Evolutionary conservation across 2,888 invertebrate genomes (phyloP).

Genomic region (Troilus luridus): DNA sequence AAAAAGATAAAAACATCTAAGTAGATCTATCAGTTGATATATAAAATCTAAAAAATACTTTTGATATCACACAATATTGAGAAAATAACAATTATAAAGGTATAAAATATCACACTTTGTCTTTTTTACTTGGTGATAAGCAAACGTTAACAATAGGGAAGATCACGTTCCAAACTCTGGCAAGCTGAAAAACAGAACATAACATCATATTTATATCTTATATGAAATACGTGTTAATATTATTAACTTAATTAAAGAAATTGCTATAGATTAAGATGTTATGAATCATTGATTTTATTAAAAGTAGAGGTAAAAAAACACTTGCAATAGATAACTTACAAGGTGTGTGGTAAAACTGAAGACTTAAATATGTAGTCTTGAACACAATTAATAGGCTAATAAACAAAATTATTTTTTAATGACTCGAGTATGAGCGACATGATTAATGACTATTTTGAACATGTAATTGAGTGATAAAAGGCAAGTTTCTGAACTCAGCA

Average conservation of each 20-base stretch:
- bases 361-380: background rate
- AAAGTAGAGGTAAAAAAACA: background rate
- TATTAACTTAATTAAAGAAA: background rate
- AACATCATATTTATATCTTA: background rate
- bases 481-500: too few relatives aligned
- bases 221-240: background rate
- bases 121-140: conserved; percentile 67
- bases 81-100: background rate
- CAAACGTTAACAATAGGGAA: conserved; percentile 72
- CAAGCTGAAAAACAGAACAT: conserved; percentile 69
- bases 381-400: background rate
- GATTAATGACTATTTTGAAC: too few relatives aligned
- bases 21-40: background rate
- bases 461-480: too few relatives aligned
- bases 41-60: conserved; percentile 37
- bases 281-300: background rate
- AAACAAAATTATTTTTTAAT: too few relatives aligned
- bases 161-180: conserved; percentile 73
- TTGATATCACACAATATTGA: conserved; percentile 15
- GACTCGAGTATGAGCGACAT: too few relatives aligned
- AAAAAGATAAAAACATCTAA: conserved; percentile 13
- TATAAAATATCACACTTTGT: background rate
- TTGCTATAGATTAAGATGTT: background rate
- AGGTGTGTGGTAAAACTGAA: background rate
- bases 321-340: background rate